Evolutionary conservation across 2,113 vertebrate species (phyloP), one percentile per base, ranked within the genome.

Genomic region (Silurus asotus): DNA sequence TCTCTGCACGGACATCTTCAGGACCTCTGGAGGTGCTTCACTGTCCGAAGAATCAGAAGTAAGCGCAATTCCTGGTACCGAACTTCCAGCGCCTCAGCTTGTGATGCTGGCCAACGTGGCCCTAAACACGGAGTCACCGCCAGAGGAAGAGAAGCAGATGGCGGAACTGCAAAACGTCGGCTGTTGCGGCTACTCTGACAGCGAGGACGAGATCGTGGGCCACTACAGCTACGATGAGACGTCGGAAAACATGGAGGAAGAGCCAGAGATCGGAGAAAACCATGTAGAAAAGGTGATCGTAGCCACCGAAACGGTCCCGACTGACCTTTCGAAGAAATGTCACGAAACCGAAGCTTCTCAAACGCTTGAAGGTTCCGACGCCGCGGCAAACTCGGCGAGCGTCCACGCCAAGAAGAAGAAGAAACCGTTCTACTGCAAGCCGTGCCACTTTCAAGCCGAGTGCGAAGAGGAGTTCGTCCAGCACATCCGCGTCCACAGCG

Each of bases 21-120:
- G 94, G 0, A 88, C 93, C 45, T 92, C 90, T 79, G 93, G 95
- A 0, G 93, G 94, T 0, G 95, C 97, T 86, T 91, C 96, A 0
- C 69, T 97, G 90, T 88, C 93, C 62, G 96, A 93, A 0, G 96
- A 96, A 90, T 96, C 95, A 58, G 95, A 95, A 84, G 93, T 97
- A 10, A 93, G 94, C 0, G 96, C 97, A 67, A 91, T 97, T 89
- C 94, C 96, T 61, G 94, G 95, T 87, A 95, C 96, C 9, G 96
- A 96, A 65, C 92, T 98, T 90, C 96, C 96, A 0, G 96, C 97
- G 4, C 98, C 97, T 45, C 97, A 99, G 94, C 96, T 99, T 67
- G 97, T 99, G 82, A 98, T 99, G 97, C 92, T 99, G 90, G 98
- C 98, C 75, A 99, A 98, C 3, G 97, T 99, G 67, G 97, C 97